phyloP scores from a whole-genome alignment of 2,113 vertebrate genomes.

The Antigone vipio region DNA sequence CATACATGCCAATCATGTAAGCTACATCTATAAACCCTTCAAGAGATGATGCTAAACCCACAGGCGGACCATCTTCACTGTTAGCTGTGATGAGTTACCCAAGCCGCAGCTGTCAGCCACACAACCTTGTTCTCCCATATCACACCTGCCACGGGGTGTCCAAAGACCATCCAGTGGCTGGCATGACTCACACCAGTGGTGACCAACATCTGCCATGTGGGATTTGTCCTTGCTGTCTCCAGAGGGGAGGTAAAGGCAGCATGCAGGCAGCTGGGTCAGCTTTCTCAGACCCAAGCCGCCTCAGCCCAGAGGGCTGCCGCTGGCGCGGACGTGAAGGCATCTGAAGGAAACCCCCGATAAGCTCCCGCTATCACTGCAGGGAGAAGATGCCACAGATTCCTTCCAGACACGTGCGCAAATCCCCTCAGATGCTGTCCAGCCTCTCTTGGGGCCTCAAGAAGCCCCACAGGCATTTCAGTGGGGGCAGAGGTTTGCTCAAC shows the following conservation, averaged over 20 bases:
- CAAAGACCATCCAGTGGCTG: not conserved
- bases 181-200: not conserved
- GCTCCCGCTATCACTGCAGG: not conserved
- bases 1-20: not conserved
- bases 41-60: not conserved
- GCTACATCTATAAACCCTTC: not conserved
- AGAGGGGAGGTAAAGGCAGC: not conserved
- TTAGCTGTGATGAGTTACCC: not conserved
- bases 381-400: slow-evolving; percentile 32
- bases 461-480: not conserved
- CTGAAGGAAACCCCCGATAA: not conserved
- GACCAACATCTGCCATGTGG: rapidly evolving
- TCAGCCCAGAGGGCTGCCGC: not conserved
- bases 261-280: rapidly evolving
- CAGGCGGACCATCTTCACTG: not conserved
- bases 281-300: not conserved
- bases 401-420: not conserved
- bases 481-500: not conserved
- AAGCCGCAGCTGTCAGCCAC: not conserved
- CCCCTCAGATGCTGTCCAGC: not conserved
- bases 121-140: rapidly evolving
- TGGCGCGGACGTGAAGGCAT: not conserved
- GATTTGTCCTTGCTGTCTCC: not conserved
- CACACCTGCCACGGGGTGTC: not conserved
- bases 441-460: not conserved